Base-by-base conservation (phyloP, 2,888 invertebrate species). In the Latrodectus hesperus region DNA sequence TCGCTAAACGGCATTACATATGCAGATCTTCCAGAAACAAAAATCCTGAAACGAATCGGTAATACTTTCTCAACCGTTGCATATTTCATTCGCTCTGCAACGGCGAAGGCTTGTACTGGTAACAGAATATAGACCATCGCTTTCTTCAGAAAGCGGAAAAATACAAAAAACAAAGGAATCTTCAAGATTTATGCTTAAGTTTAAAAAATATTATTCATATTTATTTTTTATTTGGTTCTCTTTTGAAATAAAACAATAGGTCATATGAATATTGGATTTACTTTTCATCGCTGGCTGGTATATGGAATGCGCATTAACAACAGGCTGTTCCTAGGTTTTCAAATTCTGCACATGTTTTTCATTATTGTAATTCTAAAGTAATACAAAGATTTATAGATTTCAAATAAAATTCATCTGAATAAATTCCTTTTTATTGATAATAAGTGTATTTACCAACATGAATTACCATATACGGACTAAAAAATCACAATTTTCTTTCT, bases 191-290 rank as follows among this genome's bases (percentile, higher is more conserved):
- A 84, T 78, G 78, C 77, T 84, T n/a, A 77, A 82, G 75, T 82
- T 82, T 74, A 22, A 82, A 83, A 82, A 75, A 82, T 70, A 26
- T 75, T 71, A 64, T 71, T 64, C 70, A 53, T 53, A 83, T 77
- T 71, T 52, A 26, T 84, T 83, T 84, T 70, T 65, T 84, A 52
- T 68, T 77, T 52, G 26, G 60, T 72, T 84, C 65, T 49, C 78
- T 73, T n/a, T 65, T 60, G 84, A 84, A 77, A 84, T 84, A 72
- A 78, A 77, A 84, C 84, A 84, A 84, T 84, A 84, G 77, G 84
- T 84, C 78, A 78, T 84, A 84, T 84, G 84, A 84, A 84, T 84
- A 84, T 84, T 84, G 84, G 84, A 84, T 78, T 84, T 77, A 55
- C 64, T 70, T 84, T 84, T 78, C 73, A 73, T 84, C 55, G 9